Base-by-base conservation (phyloP, 2,797 vertebrate species). In the Coregonus suidteri region DNA sequence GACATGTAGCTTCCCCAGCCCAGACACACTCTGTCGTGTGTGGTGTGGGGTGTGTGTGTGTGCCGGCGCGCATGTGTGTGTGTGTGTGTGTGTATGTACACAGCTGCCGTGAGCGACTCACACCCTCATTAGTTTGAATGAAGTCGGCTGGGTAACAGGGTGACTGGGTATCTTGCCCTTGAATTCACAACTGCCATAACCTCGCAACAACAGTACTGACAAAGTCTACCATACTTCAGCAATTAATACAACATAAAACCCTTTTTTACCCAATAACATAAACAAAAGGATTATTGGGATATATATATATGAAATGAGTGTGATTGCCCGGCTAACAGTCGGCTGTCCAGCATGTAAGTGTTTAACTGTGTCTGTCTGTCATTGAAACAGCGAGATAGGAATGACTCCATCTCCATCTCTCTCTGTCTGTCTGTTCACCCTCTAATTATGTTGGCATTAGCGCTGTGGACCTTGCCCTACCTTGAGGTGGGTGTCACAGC, bases 71-170 rank as follows among this genome's bases (percentile, higher is more conserved):
- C 53, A 6, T 18, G 53, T 53, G 16, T 54, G 53, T 54, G 52
- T 41, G 53, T 54, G 52, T 41, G 9, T 47, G 41, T 25, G 11
- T n/a, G 37, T 74, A 59, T 35, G 75, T 73, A 14, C 25, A 25
- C 25, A 25, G 25, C 25, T 76, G 84, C 75, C 56, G 4, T 4
- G 71, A 80, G 25, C 4, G 18, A 76, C 62, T 82, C 85, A 81
- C 68, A 79, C 53, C 4, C 81, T 87, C 77, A 75, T 89, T 91
- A 83, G 82, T 89, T 82, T 74, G 78, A 85, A 82, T 73, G 59
- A 53, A 1, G 41, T 31, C 20, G 69, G 35, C 71, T 71, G 25
- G 37, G 56, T 77, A 64, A 54, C 66, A 5, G 66, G 34, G 53
- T 53, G 52, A 34, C 66, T 76, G 66, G 64, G 35, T 64, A 7